Percentiles rank a stretch among this genome's conserved stretches.
phyloP scores from a whole-genome alignment of 2,797 vertebrate genomes.

The Periparus ater region DNA sequence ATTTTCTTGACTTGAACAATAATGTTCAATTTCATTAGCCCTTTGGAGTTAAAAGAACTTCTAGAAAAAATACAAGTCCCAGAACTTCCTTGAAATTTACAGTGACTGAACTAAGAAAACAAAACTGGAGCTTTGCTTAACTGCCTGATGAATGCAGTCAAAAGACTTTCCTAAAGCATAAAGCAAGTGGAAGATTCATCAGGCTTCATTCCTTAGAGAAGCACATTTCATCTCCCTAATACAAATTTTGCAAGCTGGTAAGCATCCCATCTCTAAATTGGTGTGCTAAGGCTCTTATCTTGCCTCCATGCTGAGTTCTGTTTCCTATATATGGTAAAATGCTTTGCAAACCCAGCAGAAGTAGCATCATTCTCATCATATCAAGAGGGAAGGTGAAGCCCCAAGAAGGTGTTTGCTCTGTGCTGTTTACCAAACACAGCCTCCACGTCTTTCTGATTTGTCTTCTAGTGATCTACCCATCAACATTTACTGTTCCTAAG shows the following conservation, averaged over 20 bases:
- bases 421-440: background rate
- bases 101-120: background rate
- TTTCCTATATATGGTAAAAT: background rate
- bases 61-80: background rate
- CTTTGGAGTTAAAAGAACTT: background rate
- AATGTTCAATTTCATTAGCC: background rate
- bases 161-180: background rate
- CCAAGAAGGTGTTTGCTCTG: background rate
- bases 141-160: background rate
- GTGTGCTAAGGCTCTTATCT: background rate
- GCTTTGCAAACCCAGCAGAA: background rate
- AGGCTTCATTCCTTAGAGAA: background rate
- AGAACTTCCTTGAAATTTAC: background rate
- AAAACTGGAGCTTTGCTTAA: background rate
- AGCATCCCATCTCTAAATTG: background rate
- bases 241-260: background rate
- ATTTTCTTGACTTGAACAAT: background rate
- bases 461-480: background rate
- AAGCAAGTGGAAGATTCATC: background rate
- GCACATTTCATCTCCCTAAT: background rate
- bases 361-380: background rate
- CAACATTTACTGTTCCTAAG: background rate
- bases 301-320: background rate
- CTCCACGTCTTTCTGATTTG: background rate
- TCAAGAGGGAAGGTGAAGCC: background rate